Evolutionary conservation across 2,797 vertebrate species (phyloP).

Genomic region (Rhinoraja longicauda): DNA sequence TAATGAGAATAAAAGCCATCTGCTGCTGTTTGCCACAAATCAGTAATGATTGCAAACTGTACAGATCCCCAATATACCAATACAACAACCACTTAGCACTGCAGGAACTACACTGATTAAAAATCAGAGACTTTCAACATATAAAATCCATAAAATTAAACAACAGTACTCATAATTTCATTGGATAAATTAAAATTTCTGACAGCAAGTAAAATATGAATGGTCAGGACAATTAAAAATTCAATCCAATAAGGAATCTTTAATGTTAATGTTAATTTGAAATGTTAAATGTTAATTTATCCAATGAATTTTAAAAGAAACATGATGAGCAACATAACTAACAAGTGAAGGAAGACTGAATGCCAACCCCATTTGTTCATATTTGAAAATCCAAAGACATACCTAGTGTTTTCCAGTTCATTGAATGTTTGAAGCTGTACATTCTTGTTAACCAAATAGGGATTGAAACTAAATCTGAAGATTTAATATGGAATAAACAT

Average conservation of each 20-base stretch:
- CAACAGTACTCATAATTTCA: background rate
- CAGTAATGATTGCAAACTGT: constrained; percentile 39
- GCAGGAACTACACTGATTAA: background rate
- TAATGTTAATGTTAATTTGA: no score
- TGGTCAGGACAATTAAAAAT: background rate
- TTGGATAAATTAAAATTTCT: background rate
- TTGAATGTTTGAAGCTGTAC: constrained; percentile 18
- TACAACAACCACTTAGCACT: constrained; percentile 8
- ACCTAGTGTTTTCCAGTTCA: constrained; percentile 17
- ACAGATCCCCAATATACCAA: constrained; percentile 28
- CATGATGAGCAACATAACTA: background rate
- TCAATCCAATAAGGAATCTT: background rate
- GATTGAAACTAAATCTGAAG: constrained; percentile 1
- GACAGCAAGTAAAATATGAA: background rate
- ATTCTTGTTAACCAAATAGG: constrained; percentile 13
- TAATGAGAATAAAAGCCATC: constrained; percentile 38
- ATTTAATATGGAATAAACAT: constrained; percentile 30
- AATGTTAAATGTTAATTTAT: no score
- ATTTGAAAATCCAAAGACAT: background rate
- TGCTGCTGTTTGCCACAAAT: constrained; percentile 24
- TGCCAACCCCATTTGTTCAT: background rate
- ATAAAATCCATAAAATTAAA: background rate
- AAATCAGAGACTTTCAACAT: background rate
- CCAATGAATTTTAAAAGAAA: background rate
- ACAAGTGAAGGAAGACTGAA: background rate